Conservation (phyloP, 2,113 vertebrate species). For the Bubo scandiacus region DNA sequence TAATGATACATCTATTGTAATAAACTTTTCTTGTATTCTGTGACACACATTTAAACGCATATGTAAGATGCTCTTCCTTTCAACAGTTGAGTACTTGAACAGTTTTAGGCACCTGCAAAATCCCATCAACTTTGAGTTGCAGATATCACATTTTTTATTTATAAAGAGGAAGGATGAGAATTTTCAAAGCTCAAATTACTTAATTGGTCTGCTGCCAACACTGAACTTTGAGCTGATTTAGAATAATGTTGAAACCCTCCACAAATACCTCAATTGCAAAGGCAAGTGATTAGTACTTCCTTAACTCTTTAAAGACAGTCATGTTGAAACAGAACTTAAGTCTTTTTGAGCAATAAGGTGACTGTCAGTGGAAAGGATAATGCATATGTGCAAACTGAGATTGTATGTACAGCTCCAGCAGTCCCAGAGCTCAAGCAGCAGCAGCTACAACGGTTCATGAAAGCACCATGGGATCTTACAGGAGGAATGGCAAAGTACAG, state of each 20-base stretch:
- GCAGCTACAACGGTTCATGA: neutral
- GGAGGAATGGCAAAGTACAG: neutral
- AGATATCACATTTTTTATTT: neutral
- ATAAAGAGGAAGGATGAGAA: neutral
- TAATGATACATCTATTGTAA: neutral
- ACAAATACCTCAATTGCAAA: neutral
- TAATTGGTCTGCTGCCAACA: neutral
- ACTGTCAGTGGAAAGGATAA: neutral
- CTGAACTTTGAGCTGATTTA: neutral
- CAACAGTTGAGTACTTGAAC: neutral
- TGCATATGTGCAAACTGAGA: neutral
- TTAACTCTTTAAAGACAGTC: neutral
- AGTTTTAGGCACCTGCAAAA: neutral
- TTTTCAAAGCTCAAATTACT: neutral
- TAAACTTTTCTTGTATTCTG: neutral
- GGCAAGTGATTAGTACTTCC: neutral
- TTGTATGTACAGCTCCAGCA: neutral
- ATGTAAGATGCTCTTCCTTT: neutral
- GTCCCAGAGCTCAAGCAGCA: neutral
- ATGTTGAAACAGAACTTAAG: neutral
- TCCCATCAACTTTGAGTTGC: neutral
- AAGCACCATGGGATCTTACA: neutral
- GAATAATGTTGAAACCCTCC: neutral
- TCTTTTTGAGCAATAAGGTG: neutral
- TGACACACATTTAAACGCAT: neutral